A percentile compares a stretch with the other conserved stretches of the same genome.
Conservation (phyloP, 2,113 vertebrate species). For the Myiopsitta monachus region DNA sequence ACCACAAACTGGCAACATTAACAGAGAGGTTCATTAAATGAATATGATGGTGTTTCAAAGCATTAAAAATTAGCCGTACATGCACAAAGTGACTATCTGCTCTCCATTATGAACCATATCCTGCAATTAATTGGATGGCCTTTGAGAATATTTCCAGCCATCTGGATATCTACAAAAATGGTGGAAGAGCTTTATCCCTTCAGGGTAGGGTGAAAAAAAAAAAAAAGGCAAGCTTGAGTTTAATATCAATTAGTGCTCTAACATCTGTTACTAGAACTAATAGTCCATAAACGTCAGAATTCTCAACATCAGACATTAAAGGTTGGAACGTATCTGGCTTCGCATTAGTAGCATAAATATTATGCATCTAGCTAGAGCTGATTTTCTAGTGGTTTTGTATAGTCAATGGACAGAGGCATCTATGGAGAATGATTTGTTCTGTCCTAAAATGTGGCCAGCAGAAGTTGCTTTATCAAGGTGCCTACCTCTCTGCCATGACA, state of each 20-base stretch:
- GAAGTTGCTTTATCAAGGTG: background rate
- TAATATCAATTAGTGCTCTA: background rate
- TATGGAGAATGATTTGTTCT: background rate
- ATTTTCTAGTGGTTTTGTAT: background rate
- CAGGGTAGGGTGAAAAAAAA: background rate
- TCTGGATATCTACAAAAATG: slow-evolving; percentile 13
- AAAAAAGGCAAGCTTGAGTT: background rate
- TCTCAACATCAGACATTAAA: background rate
- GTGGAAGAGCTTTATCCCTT: background rate
- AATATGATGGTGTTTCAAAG: background rate
- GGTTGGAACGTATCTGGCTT: background rate
- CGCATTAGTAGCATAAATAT: background rate
- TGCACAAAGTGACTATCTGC: background rate
- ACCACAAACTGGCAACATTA: background rate
- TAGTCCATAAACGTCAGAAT: background rate
- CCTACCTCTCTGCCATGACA: background rate
- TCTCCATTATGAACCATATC: background rate
- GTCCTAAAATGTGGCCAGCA: background rate
- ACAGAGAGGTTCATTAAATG: background rate
- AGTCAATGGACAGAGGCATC: background rate
- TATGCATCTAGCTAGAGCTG: background rate
- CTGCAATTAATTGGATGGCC: background rate
- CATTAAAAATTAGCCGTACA: background rate
- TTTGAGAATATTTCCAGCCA: slow-evolving; percentile 37
- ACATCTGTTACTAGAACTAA: slow-evolving; percentile 37